Percentiles rank a stretch among this genome's conserved stretches.
Conservation (phyloP, 2,113 vertebrate genomes). For the Sapajus apella region DNA sequence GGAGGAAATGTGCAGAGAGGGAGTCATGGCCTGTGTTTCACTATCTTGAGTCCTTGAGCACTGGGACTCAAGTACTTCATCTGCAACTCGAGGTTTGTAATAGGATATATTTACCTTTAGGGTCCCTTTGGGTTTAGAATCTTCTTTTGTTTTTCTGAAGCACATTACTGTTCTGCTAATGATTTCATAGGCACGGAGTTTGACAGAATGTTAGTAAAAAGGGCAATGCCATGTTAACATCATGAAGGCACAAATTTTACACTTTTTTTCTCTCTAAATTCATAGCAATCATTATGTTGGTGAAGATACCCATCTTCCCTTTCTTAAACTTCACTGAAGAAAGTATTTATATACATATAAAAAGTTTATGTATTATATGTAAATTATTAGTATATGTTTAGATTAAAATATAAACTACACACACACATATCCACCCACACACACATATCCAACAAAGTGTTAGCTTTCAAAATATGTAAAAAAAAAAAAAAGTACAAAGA, state of each 20-base stretch:
- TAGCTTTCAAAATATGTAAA: not conserved
- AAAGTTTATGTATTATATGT: not conserved
- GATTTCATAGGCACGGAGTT: not conserved
- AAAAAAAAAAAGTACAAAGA: no score
- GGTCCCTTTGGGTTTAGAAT: not conserved
- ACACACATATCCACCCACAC: not conserved
- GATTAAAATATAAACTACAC: not conserved
- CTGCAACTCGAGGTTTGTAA: not conserved
- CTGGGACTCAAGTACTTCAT: not conserved
- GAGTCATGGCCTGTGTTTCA: not conserved
- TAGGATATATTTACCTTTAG: not conserved
- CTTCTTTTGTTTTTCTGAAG: not conserved
- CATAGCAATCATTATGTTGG: not conserved
- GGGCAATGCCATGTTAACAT: not conserved
- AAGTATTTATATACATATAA: not conserved
- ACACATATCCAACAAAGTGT: not conserved
- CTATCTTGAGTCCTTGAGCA: not conserved
- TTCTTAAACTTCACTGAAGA: constrained; percentile 26
- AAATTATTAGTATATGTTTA: not conserved
- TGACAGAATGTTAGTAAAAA: not conserved
- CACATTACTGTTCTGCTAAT: not conserved
- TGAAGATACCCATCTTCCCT: not conserved
- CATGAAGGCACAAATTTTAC: not conserved
- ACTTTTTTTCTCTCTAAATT: not conserved
- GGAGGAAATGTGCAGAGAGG: not conserved